Conservation (phyloP, 2,113 vertebrate genomes). For the Nasalis larvatus region DNA sequence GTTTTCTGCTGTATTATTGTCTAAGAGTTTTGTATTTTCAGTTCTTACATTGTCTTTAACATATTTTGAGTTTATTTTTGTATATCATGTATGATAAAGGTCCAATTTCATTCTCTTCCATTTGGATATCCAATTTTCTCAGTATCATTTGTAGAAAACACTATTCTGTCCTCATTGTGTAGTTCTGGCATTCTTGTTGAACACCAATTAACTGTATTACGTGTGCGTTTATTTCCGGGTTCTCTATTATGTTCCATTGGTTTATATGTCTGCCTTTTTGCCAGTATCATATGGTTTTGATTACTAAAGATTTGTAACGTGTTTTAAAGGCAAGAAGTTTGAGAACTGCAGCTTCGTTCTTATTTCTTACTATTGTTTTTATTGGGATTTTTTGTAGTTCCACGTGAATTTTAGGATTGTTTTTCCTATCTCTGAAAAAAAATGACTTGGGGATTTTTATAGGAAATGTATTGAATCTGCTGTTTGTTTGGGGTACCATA, state of each 20-base stretch:
- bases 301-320: background rate
- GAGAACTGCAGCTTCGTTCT: background rate
- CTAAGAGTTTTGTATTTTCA: no score
- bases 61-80: no score
- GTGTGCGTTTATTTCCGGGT: background rate
- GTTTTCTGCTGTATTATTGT: no score
- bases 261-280: background rate
- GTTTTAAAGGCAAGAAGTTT: background rate
- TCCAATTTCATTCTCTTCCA: no score
- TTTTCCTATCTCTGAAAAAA: background rate
- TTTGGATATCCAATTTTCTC: no score
- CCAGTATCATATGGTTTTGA: background rate
- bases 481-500: no score
- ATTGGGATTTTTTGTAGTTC: background rate
- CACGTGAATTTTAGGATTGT: background rate
- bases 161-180: no score
- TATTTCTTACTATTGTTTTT: background rate
- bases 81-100: no score
- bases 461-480: background rate
- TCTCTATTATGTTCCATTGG: background rate
- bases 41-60: no score
- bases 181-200: no score
- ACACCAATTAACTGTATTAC: background rate
- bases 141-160: no score
- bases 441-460: background rate